Base-by-base conservation (phyloP, 2,113 vertebrate species). In the Malurus elegans region DNA sequence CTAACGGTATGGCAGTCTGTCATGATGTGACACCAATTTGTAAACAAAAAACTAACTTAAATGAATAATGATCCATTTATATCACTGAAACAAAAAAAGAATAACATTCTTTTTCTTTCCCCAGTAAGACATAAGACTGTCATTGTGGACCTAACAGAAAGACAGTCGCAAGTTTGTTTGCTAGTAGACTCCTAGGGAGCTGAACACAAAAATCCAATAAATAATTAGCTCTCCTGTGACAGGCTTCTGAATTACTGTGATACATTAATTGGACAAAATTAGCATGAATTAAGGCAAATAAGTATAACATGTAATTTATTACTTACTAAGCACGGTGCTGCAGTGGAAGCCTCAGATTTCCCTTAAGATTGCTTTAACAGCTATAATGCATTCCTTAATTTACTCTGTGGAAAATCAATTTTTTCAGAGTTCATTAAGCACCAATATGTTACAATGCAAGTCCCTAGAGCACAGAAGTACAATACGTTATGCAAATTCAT, bases 311-410 rank as follows among this genome's bases (percentile, higher is more conserved):
- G 99, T 99, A 99, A 99, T 99, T 99, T 99, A 99, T 99, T 99
- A 99, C 99, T 99, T 99, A 99, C 99, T 98, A 99, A 99, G 99
- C 99, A 98, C 98, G 98, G 99, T 98, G 98, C 99, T 99, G 98
- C 98, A 97, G 98, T 98, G 98, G 99, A 99, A 99, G 98, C 98
- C 98, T 99, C 98, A 97, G 98, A 99, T 99, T 99, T 99, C 99
- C 99, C 99, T 98, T 98, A 99, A 99, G 99, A 99, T 99, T 99
- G 98, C 99, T 99, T 99, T 99, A 99, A 99, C 99, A 99, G 99
- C 98, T 99, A 99, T 99, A 99, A 99, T 99, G 99, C 99, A 99
- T 99, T 99, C 99, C 99, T 99, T 99, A 99, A 99, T 99, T 99
- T 99, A 99, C 99, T 99, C 99, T 99, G 99, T 99, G 99, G 99